Percentiles rank a stretch among this genome's conserved stretches.
These are phyloP conservation scores for Heliconius congener DNA, from an alignment of 1,140 invertebrate species.

Conservation along the genomic window DNA sequence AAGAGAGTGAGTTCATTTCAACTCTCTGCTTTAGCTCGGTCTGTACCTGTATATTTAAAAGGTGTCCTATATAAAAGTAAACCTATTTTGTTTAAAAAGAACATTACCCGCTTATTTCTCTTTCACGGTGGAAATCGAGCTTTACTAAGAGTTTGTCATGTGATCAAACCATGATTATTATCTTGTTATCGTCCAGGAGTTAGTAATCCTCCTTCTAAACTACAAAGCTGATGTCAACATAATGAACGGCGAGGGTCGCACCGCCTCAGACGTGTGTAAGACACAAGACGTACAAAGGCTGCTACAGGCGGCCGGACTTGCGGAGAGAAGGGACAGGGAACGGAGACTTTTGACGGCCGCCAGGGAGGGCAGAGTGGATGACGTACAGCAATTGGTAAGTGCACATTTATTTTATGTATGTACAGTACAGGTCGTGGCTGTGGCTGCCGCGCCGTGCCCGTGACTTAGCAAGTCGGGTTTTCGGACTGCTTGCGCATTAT, in stretches of 20 bases:
- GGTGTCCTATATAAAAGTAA: too few species aligned
- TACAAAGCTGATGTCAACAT: constrained; percentile 89
- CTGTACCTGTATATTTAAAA: too few species aligned
- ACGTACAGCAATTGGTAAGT: constrained; percentile 82
- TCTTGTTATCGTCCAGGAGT: constrained; percentile 75
- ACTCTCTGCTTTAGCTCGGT: too few species aligned
- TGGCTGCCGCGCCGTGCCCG: too few species aligned
- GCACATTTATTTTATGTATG: too few species aligned
- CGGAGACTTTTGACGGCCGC: constrained; percentile 83
- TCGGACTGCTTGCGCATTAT: too few species aligned
- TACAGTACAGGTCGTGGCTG: neutral
- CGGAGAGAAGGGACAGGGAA: constrained; percentile 81
- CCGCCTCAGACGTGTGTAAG: constrained; percentile 82
- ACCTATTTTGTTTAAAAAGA: too few species aligned
- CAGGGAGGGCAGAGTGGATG: constrained; percentile 81
- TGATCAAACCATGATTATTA: too few species aligned
- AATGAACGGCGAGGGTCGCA: constrained; percentile 84
- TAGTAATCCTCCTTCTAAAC: constrained; percentile 87
- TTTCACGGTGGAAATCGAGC: too few species aligned
- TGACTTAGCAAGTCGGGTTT: too few species aligned
- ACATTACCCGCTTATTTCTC: too few species aligned
- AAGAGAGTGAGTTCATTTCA: too few species aligned
- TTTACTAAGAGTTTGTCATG: neutral
- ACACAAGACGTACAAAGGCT: constrained; percentile 82
- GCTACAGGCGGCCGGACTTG: constrained; percentile 83